These are phyloP conservation scores for Rhineura floridana DNA, from an alignment of 2,113 vertebrate species.

Conservation along the genomic window DNA sequence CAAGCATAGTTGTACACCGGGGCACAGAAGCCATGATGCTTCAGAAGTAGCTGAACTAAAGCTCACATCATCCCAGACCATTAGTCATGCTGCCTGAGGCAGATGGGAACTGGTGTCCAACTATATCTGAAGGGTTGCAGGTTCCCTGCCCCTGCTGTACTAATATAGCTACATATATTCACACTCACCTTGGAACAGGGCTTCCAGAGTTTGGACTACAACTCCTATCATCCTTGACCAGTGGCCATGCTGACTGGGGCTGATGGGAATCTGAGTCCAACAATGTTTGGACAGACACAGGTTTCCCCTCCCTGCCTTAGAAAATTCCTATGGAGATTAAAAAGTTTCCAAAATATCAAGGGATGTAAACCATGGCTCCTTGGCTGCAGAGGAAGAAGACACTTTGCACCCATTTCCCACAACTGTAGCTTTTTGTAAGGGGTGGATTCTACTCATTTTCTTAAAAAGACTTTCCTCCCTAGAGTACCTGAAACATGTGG, in stretches of 20 bases:
- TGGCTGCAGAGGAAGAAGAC: not conserved
- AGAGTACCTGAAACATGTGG: not conserved
- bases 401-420: not conserved
- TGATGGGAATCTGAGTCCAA: not conserved
- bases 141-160: too few species aligned
- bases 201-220: too few species aligned
- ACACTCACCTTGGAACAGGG: too few species aligned
- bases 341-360: not conserved
- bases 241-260: not conserved
- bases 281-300: not conserved
- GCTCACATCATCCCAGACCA: too few species aligned
- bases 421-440: not conserved
- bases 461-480: not conserved
- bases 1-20: not conserved
- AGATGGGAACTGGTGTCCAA: too few species aligned
- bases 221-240: not conserved
- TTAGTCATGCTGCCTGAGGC: too few species aligned
- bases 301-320: not conserved
- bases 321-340: not conserved
- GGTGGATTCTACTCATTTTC: not conserved
- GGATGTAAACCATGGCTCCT: not conserved
- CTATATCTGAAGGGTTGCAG: too few species aligned
- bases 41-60: too few species aligned
- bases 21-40: too few species aligned
- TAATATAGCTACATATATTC: too few species aligned